phyloP scores from a whole-genome alignment of 2,113 vertebrate species.

The Pseudolaguvia tuberculata region DNA sequence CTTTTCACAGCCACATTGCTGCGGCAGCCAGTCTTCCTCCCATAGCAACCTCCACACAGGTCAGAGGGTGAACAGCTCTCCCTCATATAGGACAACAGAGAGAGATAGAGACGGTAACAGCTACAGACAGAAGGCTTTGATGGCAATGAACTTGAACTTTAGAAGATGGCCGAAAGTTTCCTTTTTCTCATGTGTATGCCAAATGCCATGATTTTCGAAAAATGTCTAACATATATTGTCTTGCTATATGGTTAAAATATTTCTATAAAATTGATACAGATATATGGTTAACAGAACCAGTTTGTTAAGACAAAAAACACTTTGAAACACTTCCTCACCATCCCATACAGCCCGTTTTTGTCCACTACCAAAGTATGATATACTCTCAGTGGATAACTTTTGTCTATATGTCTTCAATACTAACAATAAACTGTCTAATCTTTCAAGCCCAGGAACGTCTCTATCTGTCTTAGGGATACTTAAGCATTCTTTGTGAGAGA shows the following conservation, averaged over 20 bases:
- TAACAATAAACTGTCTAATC: constrained; percentile 21
- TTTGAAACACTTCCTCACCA: neutral
- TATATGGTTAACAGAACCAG: neutral
- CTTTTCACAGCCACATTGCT: constrained; percentile 71
- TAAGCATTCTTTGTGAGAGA: constrained; percentile 34
- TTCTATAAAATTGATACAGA: neutral
- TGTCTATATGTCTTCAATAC: constrained; percentile 4
- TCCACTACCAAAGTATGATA: neutral
- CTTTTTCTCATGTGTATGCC: neutral
- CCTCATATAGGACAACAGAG: constrained; percentile 42
- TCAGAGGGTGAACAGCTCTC: constrained; percentile 64
- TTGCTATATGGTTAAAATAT: neutral
- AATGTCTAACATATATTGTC: constrained; percentile 1
- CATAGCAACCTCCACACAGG: constrained; percentile 71
- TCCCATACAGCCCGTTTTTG: neutral
- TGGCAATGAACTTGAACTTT: constrained; percentile 52
- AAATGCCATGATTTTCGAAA: constrained; percentile 5
- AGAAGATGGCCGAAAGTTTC: constrained; percentile 16
- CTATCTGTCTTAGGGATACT: constrained; percentile 24
- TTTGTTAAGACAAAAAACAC: neutral
- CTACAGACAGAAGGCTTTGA: constrained; percentile 39
- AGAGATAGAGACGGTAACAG: constrained; percentile 15
- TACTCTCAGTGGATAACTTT: constrained; percentile 10
- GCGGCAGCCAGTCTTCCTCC: constrained; percentile 59
- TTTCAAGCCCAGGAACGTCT: constrained; percentile 15